A percentile compares a stretch with the other conserved stretches of the same genome.
Conservation (phyloP, 1,140 invertebrate species). For the Sminthurinus signatus region DNA sequence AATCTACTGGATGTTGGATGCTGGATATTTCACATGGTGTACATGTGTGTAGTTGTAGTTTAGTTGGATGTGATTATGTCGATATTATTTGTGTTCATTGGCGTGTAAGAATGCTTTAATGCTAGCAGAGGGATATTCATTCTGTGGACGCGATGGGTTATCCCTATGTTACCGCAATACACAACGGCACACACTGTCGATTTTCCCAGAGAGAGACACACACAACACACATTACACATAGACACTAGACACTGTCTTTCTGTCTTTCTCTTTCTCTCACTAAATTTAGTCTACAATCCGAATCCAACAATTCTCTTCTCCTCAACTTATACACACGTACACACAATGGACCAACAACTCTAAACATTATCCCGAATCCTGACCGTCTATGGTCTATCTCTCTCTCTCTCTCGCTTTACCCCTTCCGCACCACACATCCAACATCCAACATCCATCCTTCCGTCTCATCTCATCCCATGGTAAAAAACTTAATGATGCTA, state of each 20-base stretch:
- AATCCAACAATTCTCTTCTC: too few species aligned
- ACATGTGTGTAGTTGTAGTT: slow-evolving; percentile 9
- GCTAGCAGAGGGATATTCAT: slow-evolving; percentile 36
- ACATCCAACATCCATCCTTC: slow-evolving; percentile 13
- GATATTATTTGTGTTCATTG: slow-evolving; percentile 43
- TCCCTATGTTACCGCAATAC: slow-evolving; percentile 28
- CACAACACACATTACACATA: too few species aligned
- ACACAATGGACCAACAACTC: slow-evolving; percentile 9
- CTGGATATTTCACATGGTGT: too few species aligned
- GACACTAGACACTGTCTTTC: too few species aligned
- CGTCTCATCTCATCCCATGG: too few species aligned
- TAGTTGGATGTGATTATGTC: slow-evolving; percentile 41
- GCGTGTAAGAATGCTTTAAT: slow-evolving; percentile 43
- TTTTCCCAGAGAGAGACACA: slow-evolving; percentile 37
- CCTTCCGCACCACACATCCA: slow-evolving; percentile 22
- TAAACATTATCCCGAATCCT: background rate
- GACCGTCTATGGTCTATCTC: background rate
- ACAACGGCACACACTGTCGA: slow-evolving; percentile 23
- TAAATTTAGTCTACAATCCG: too few species aligned
- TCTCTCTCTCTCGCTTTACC: slow-evolving; percentile 23
- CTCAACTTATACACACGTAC: slow-evolving; percentile 10
- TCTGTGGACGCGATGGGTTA: slow-evolving; percentile 24
- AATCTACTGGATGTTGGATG: too few species aligned
- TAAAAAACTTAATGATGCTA: slow-evolving; percentile 14
- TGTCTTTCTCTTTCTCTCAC: too few species aligned